Evolutionary conservation across 2,888 invertebrate genomes (phyloP), one percentile per base, ranked within the genome.

Genomic region (Scaptomyza polygonia): DNA sequence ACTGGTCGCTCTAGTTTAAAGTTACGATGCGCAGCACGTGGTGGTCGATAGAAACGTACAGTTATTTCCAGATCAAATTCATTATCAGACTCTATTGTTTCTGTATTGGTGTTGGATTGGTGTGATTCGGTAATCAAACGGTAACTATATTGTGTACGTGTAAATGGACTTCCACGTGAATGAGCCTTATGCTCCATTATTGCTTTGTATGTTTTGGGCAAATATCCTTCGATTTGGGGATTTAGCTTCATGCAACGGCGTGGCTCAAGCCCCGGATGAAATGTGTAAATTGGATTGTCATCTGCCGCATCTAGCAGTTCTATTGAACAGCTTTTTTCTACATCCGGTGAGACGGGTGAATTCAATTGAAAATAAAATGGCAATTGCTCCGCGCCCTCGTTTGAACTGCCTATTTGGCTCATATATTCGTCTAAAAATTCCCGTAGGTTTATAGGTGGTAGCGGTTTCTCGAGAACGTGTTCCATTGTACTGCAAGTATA

Each of bases 1-100:
- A 91, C 91, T 11, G 93, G 92, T n/a, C 70, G 80, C 25, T 87
- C 85, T 11, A 87, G 59, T 14, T 79, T 79, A 2, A 74, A 82
- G 11, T 86, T 79, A 6, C 82, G 68, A 34, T 87, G 86, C 0
- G 77, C 62, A 32, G 92, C 93, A 4, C 84, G 70, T 42, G 92
- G 93, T 2, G 94, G 93, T 27, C 92, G 84, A 75, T 93, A 93
- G n/a, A 93, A 78, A 29, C 93, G 91, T 16, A 94, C 77, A 6
- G 86, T 91, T 12, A 94, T 71, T 18, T 93, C 72, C 5, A 92
- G 76, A 53, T 93, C 78, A 32, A 75, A 71, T 8, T 61, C 43
- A 0, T 40, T 36, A 0, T 44, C 6, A 0, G 39, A 12, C 8
- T n/a, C 30, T n/a, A 36, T 32, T 14, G 21, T 34, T 2, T 7